Percentiles rank a stretch among this genome's conserved stretches.
Evolutionary conservation across 2,797 vertebrate genomes (phyloP).

Genomic region (Epinephelus coioides): DNA sequence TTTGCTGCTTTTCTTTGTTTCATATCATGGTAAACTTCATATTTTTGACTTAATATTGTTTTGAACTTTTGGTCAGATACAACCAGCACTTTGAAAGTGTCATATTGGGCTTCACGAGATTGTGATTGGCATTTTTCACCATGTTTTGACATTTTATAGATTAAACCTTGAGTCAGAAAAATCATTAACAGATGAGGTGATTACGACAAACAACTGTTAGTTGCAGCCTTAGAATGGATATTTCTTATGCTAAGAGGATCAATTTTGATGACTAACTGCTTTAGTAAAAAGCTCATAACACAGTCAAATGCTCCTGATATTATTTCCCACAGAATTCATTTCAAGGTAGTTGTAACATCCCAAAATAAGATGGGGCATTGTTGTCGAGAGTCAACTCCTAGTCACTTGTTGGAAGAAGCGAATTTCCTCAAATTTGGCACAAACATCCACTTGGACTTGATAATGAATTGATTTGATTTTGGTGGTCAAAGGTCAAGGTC

Average conservation of each 20-base stretch:
- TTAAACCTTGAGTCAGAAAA: neutral
- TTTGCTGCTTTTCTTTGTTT: neutral
- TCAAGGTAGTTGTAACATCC: neutral
- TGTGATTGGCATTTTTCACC: neutral
- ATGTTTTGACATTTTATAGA: no score
- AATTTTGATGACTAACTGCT: no score
- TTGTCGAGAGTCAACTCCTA: neutral
- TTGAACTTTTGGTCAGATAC: no score
- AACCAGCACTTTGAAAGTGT: neutral
- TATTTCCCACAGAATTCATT: neutral
- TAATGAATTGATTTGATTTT: no score
- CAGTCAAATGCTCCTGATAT: neutral
- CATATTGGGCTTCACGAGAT: neutral
- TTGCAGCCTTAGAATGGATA: no score
- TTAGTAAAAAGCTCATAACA: neutral
- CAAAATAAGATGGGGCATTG: neutral
- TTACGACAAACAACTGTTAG: no score
- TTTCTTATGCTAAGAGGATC: no score
- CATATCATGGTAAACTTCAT: neutral
- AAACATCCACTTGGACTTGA: no score
- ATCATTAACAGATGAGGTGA: neutral
- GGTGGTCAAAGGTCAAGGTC: no score
- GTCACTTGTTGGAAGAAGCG: no score
- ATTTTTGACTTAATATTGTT: neutral
- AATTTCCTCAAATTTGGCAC: no score